Conservation (phyloP, 1,140 invertebrate species). For the Carcinoscorpius rotundicauda region DNA sequence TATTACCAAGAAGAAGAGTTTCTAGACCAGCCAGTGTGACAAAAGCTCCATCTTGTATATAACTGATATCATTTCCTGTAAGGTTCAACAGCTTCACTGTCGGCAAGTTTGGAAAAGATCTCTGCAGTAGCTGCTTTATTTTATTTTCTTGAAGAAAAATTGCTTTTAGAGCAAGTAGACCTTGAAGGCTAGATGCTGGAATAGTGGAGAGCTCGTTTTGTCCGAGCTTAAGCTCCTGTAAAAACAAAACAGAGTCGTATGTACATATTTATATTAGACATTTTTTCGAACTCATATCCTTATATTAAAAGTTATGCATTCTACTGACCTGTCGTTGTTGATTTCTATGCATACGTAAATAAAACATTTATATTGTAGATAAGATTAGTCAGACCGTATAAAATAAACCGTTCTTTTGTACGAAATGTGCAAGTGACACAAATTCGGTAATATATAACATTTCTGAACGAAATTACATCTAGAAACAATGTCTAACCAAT, state of each 20-base stretch:
- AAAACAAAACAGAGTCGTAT: too few relatives aligned
- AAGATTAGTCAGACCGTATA: too few relatives aligned
- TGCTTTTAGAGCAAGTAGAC: conserved; percentile 52
- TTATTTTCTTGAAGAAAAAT: conserved; percentile 61
- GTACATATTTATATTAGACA: too few relatives aligned
- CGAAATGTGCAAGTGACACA: too few relatives aligned
- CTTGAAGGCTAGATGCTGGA: conserved; percentile 63
- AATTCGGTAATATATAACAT: too few relatives aligned
- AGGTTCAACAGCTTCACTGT: conserved; percentile 56
- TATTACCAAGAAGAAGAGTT: conserved; percentile 55
- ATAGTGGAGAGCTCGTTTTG: conserved; percentile 58
- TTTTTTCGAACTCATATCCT: too few relatives aligned
- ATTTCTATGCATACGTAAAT: too few relatives aligned
- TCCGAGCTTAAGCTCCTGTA: conserved; percentile 62
- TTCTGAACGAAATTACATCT: too few relatives aligned
- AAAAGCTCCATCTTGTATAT: conserved; percentile 59
- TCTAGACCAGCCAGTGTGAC: conserved; percentile 48
- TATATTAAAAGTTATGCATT: conserved; percentile 4
- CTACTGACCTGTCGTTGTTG: conserved; percentile 47
- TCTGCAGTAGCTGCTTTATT: conserved; percentile 37
- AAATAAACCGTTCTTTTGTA: too few relatives aligned
- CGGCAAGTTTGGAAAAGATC: conserved; percentile 21
- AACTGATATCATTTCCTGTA: conserved; percentile 55
- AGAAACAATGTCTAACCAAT: too few relatives aligned
- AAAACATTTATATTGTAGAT: too few relatives aligned